Evolutionary conservation across 2,113 vertebrate genomes (phyloP), one percentile per base, ranked within the genome.

Genomic region (Antechinus flavipes): DNA sequence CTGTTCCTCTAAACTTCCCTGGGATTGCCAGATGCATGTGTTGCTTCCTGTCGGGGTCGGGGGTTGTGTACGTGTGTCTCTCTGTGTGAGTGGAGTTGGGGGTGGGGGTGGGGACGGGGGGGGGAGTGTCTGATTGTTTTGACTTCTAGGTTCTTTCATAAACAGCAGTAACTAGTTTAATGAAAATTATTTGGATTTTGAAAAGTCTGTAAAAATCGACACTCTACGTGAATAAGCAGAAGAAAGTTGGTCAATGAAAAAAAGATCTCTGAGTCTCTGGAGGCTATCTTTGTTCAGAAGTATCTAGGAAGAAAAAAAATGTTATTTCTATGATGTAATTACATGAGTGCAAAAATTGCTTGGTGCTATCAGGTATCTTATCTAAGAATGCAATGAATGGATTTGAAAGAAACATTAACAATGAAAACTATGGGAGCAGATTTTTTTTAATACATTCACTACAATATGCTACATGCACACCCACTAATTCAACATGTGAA

Each of bases 171-270:
- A 56, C 58, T 90, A 91, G 16, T 93, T 91, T 93, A 93, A 61
- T 91, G 27, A 76, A 76, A 84, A 84, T 84, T 42, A 76, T 76
- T 22, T 76, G 68, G 35, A n/a, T 76, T n/a, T 76, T 76, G 30
- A 76, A 97, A 30, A 96, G 61, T 93, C 92, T 90, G 95, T 96
- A 95, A 90, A 94, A 89, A 94, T 91, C 19, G 93, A 68, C 95
- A 93, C 95, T 91, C 54, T 84, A 54, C 50, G 54, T 95, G 91
- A 95, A 90, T 53, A 91, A 54, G 55, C 92, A 91, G 90, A 97
- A 95, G 92, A 96, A 97, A 98, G 97, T 98, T 97, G 95, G 35
- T 93, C 93, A 68, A 49, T 95, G 93, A 90, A 56, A n/a, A 93
- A n/a, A 47, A 93, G 95, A 94, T 90, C 89, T 89, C 26, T 0